Evolutionary conservation across 2,888 invertebrate genomes (phyloP).

Genomic region (Tubiluchus corallicola): DNA sequence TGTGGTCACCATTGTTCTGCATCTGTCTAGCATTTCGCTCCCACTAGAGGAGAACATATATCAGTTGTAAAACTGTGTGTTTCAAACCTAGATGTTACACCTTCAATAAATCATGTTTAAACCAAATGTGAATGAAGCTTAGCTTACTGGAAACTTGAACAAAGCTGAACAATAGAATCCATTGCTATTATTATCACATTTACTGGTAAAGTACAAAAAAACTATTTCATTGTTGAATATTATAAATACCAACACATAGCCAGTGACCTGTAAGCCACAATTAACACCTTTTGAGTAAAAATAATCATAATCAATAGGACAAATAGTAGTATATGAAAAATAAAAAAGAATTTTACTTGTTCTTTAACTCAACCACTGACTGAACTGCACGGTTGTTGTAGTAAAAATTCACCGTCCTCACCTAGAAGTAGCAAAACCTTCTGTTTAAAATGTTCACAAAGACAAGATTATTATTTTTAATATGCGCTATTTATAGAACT

Average conservation of each 20-base stretch:
- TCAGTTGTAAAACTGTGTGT: too few species aligned
- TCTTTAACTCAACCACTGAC: slow-evolving; percentile 90
- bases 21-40: too few species aligned
- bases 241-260: slow-evolving; percentile 4
- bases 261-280: slow-evolving; percentile 11
- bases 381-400: slow-evolving; percentile 85
- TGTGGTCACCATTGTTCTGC: too few species aligned
- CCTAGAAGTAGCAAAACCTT: slow-evolving; percentile 16
- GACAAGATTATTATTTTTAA: too few species aligned
- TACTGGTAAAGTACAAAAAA: neutral
- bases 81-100: too few species aligned
- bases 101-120: too few species aligned
- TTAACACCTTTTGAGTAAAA: too few species aligned
- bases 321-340: neutral
- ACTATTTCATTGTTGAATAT: neutral
- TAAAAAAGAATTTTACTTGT: slow-evolving; percentile 36
- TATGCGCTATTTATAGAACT: too few species aligned
- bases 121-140: too few species aligned
- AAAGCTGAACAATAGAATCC: slow-evolving; percentile 31
- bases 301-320: slow-evolving; percentile 6
- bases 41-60: too few species aligned
- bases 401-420: slow-evolving; percentile 80
- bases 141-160: too few species aligned
- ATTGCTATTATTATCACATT: neutral
- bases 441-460: slow-evolving; percentile 4